A percentile compares a stretch with the other conserved stretches of the same genome.
Evolutionary conservation across 2,113 vertebrate species (phyloP).

Genomic region (Centropristis striata): DNA sequence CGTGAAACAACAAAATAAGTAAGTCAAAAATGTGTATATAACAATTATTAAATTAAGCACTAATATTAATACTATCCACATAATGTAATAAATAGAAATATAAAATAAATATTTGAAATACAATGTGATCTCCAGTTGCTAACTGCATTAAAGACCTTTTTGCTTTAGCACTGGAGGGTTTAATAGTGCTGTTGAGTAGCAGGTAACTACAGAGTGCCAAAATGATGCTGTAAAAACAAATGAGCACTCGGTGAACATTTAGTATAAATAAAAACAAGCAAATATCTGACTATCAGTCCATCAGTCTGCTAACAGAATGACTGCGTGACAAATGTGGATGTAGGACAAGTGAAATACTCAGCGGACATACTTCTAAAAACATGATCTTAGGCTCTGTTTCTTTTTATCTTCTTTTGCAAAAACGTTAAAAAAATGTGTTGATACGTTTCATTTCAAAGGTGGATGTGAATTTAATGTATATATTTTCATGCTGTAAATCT

Average conservation of each 20-base stretch:
- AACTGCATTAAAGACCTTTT: constrained; percentile 41
- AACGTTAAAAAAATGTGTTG: not conserved
- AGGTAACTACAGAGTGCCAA: constrained; percentile 22
- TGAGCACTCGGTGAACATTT: constrained; percentile 26
- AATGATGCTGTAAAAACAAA: not conserved
- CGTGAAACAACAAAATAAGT: constrained; percentile 53
- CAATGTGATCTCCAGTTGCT: constrained; percentile 46
- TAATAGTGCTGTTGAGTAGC: constrained; percentile 48
- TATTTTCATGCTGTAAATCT: constrained; percentile 58
- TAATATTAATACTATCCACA: constrained; percentile 82
- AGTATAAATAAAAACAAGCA: constrained; percentile 3
- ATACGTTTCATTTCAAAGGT: constrained; percentile 16
- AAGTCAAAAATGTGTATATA: constrained; percentile 51
- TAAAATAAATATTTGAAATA: constrained; percentile 77
- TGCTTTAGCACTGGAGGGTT: constrained; percentile 37
- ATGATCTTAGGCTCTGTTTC: not conserved
- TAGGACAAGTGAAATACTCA: constrained; percentile 37
- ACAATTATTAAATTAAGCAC: constrained; percentile 66
- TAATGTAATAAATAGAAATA: constrained; percentile 80
- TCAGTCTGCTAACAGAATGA: constrained; percentile 34
- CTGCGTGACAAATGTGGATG: constrained; percentile 19
- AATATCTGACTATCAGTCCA: constrained; percentile 29
- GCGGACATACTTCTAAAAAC: not conserved
- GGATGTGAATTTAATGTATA: constrained; percentile 35
- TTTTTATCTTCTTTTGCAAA: constrained; percentile 24